Base-by-base conservation (phyloP, 2,113 vertebrate genomes). In the Hippocampus comes region DNA sequence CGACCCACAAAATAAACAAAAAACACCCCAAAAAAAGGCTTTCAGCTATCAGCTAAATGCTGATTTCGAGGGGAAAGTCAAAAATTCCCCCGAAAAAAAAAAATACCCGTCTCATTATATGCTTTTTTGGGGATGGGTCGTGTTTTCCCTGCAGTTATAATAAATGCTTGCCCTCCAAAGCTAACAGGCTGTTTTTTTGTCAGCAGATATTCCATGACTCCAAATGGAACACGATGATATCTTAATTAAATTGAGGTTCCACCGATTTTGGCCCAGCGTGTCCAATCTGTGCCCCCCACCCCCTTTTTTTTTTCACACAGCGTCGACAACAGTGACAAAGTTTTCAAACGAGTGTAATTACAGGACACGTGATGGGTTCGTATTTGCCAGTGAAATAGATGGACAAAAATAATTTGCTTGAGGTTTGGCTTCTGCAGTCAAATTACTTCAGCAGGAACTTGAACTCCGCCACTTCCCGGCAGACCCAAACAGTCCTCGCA, bases 341-440 rank as follows among this genome's bases (percentile, higher is more conserved):
- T 10, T 57, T 68, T 34, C 56, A 83, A 74, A 82, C 72, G 82
- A 46, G 41, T 67, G 67, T 84, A 83, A 84, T 83, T 79, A 82
- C 65, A 82, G 78, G 68, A 61, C 73, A 56, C 61, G n/a, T 55
- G 65, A 76, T 76, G 78, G 34, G 74, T 85, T 89, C 78, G 79
- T 76, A 79, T 91, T 85, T 80, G 71, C 76, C 76, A 78, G 77
- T 74, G 55, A 86, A 87, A 83, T 85, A 79, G 87, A 86, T 89
- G 81, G 84, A 79, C 70, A 57, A 72, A 86, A 88, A 76, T 56
- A 65, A 85, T 86, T 85, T 76, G 38, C 67, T 60, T 77, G 77
- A 72, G 82, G 78, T 84, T 82, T 78, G 69, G 75, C 73, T 71
- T 64, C 65, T 55, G 80, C 65, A 59, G 72, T 67, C 70, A 82